Base-by-base conservation (phyloP, 2,113 vertebrate species). In the Climacteris rufus region DNA sequence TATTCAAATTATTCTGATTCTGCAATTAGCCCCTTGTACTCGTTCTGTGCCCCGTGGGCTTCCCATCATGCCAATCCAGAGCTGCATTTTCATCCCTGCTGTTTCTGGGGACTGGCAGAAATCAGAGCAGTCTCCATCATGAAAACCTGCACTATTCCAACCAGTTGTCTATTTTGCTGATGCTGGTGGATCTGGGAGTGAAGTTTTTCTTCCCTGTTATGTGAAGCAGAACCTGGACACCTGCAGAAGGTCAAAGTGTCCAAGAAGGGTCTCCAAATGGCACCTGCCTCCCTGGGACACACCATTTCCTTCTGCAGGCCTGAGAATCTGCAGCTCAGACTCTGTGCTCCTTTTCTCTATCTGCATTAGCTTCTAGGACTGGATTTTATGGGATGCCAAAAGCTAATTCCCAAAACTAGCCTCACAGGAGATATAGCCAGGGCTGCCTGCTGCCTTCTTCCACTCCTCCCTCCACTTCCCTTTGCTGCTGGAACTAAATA, bases 1-100 rank as follows among this genome's bases (percentile, higher is more conserved):
- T 66, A 94, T 90, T 94, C 75, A 86, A 80, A 96, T 86, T 71
- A 90, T 56, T 83, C 79, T 90, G 68, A 92, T 92, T 94, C 86
- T 87, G 85, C 93, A 88, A 88, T 93, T 88, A 96, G 93, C 76
- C 92, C 75, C 83, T 90, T 64, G 71, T 25, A 52, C 90, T 94
- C 4, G 30, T 44, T 90, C 92, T 89, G 85, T 3, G 8, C 93
- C 85, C 83, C 0, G n/a, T 83, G 87, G 93, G 92, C 90, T 95
- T 95, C 93, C 60, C 47, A 0, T 86, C 92, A 93, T n/a, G 84
- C 61, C 89, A 93, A 77, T 80, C 59, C 90, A 54, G 91, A 82
- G 91, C 82, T 88, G 93, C 78, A 25, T 93, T 95, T 94, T 77
- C 87, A 94, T 89, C 59, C 87, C 90, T 39, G 87, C 74, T 92